Conservation (phyloP, 2,888 invertebrate species). For the Acrobasis suavella region DNA sequence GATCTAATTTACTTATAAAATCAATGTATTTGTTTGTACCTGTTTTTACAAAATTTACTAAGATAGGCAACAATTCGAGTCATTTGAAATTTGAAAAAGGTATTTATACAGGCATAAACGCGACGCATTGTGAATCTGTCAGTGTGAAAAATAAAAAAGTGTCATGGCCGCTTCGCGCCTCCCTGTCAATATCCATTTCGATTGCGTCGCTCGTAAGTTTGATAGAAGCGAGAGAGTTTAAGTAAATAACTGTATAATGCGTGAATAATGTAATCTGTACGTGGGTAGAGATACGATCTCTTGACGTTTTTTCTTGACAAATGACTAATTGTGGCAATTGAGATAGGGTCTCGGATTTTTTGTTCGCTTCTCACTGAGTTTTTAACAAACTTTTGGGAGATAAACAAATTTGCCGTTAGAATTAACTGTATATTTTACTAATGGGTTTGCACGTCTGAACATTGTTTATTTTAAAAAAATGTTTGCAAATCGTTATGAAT, state of each 20-base stretch:
- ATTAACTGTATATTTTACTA: conserved; percentile 11
- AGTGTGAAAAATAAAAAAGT: conserved; percentile 59
- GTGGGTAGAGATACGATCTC: conserved; percentile 35
- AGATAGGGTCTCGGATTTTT: conserved; percentile 20
- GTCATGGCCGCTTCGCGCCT: conserved; percentile 59
- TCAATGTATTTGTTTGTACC: too few relatives aligned
- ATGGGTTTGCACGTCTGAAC: conserved; percentile 4
- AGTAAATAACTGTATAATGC: conserved; percentile 47
- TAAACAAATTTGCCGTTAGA: conserved; percentile 15
- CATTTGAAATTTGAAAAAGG: conserved; percentile 25
- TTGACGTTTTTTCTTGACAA: conserved; percentile 33
- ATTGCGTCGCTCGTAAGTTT: conserved; percentile 44
- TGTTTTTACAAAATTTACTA: not conserved
- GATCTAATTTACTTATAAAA: too few relatives aligned
- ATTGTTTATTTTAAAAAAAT: not conserved
- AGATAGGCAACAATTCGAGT: not conserved
- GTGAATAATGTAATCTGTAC: conserved; percentile 46
- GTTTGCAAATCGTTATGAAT: too few relatives aligned
- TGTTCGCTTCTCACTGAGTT: conserved; percentile 5
- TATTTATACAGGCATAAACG: conserved; percentile 48
- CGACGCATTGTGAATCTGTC: conserved; percentile 41
- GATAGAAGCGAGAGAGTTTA: conserved; percentile 46
- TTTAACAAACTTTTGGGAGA: conserved; percentile 14
- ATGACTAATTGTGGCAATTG: conserved; percentile 22
- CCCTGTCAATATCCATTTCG: conserved; percentile 61